Evolutionary conservation across 1,140 invertebrate species (phyloP), one percentile per base, ranked within the genome.

Genomic region (Condylostylus longicornis): DNA sequence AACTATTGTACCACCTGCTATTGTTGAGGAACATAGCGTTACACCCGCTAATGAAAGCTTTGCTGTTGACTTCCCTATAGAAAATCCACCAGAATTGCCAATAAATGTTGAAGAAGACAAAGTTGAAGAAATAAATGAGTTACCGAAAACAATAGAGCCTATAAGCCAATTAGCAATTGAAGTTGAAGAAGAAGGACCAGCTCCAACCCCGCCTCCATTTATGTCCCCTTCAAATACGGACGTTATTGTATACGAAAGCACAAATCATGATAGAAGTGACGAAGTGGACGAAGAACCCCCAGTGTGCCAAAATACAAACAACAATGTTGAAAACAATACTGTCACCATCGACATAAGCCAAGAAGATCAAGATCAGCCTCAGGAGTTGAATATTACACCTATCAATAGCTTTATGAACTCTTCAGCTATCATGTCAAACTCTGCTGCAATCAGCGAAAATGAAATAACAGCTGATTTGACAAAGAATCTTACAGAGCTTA

Each of bases 211-310:
- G n/a, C n/a, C n/a, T n/a, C n/a, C n/a, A 31, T 13, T 31, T 9
- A 6, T 31, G 10, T 31, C 29, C 5, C 15, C 29, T 13, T 10
- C 29, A 7, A 6, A 6, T 17, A 10, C 18, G 12, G 18, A 34
- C 15, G 10, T 19, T 34, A n/a, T 34, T 10, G 21, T 34, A 21
- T 34, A 34, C 33, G 33, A 34, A 22, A 34, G 33, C 33, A 34
- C 33, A 20, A 34, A 34, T 22, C 33, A 34, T 21, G 33, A 34
- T 37, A 9, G 34, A 37, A 31, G 35, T 14, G 35, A 38, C 12
- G 20, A 31, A 17, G 17, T 22, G 13, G 19, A 22, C 4, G 19
- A 21, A 3, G 10, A 32, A 32, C 4, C 20, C 33, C 4, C 33
- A 25, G 23, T 25, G 23, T 7, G 23, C n/a, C 23, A 25, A 8